These are phyloP conservation scores for Tiliacea aurago DNA, from an alignment of 2,888 invertebrate genomes.

Conservation along the genomic window DNA sequence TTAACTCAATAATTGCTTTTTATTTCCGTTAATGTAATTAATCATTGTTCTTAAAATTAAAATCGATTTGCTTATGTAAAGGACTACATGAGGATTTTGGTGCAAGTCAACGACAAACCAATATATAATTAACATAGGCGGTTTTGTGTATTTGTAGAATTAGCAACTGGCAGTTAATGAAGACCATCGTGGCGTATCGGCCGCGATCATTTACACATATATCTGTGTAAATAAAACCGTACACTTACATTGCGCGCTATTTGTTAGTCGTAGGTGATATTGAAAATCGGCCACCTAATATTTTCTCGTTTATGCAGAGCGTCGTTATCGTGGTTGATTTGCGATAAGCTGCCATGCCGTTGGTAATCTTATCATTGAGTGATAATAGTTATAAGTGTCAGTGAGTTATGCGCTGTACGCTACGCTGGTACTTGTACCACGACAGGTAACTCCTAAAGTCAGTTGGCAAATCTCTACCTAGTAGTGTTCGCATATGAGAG, in stretches of 20 bases:
- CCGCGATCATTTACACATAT: constrained; percentile 60
- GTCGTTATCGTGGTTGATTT: constrained; percentile 87
- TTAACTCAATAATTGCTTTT: constrained; percentile 44
- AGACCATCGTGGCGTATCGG: constrained; percentile 56
- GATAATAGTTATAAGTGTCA: constrained; percentile 90
- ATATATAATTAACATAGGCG: constrained; percentile 61
- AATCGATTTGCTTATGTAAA: constrained; percentile 30
- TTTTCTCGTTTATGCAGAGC: constrained; percentile 81
- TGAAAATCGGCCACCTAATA: constrained; percentile 78
- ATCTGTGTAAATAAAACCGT: constrained; percentile 60
- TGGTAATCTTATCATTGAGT: constrained; percentile 89
- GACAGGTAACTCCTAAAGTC: constrained; percentile 81
- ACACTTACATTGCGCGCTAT: constrained; percentile 48
- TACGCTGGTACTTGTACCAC: constrained; percentile 82
- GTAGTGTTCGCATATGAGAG: constrained; percentile 73
- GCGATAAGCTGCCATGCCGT: constrained; percentile 88
- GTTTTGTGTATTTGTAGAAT: constrained; percentile 68
- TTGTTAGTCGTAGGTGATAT: constrained; percentile 69
- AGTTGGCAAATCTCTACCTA: constrained; percentile 71
- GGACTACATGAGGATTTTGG: constrained; percentile 4
- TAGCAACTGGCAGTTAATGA: constrained; percentile 67
- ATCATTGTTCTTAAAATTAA: constrained; percentile 25
- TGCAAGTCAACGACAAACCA: constrained; percentile 41
- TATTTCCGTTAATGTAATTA: constrained; percentile 53
- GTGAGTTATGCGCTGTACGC: constrained; percentile 86